Evolutionary conservation across 2,113 vertebrate species (phyloP).

Genomic region (Mustelus asterias): DNA sequence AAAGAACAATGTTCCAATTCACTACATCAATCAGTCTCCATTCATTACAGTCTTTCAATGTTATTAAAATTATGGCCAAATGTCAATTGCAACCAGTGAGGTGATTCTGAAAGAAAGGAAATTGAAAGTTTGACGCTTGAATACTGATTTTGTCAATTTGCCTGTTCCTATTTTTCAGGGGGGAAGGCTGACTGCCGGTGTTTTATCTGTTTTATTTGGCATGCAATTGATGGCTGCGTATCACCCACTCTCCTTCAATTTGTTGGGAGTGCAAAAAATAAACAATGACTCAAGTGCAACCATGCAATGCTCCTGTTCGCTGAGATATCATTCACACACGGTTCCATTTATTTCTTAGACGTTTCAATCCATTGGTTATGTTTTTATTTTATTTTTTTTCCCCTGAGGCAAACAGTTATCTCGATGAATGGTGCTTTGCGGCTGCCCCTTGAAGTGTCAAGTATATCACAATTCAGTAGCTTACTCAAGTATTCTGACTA

Average conservation of each 20-base stretch:
- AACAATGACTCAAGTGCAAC: not conserved
- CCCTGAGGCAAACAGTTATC: slow-evolving; percentile 13
- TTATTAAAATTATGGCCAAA: not conserved
- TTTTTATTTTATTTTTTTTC: not conserved
- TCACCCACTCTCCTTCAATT: not conserved
- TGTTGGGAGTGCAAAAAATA: not conserved
- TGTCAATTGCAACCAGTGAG: not conserved
- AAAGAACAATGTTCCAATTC: not conserved
- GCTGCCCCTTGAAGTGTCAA: not conserved
- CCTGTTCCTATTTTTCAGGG: not conserved
- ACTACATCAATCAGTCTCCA: not conserved
- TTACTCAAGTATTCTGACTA: slow-evolving; percentile 1
- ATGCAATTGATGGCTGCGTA: not conserved
- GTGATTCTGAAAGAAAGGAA: not conserved
- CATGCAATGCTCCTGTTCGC: not conserved
- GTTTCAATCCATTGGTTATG: not conserved
- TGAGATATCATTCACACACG: not conserved
- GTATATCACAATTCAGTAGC: not conserved
- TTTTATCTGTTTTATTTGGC: slow-evolving; percentile 13
- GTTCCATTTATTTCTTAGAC: not conserved
- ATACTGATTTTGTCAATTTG: not conserved
- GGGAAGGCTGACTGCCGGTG: not conserved
- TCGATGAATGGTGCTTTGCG: not conserved
- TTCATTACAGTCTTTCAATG: not conserved
- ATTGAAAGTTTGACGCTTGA: not conserved